phyloP scores from a whole-genome alignment of 2,797 vertebrate species.

The Diplodus sargus region DNA sequence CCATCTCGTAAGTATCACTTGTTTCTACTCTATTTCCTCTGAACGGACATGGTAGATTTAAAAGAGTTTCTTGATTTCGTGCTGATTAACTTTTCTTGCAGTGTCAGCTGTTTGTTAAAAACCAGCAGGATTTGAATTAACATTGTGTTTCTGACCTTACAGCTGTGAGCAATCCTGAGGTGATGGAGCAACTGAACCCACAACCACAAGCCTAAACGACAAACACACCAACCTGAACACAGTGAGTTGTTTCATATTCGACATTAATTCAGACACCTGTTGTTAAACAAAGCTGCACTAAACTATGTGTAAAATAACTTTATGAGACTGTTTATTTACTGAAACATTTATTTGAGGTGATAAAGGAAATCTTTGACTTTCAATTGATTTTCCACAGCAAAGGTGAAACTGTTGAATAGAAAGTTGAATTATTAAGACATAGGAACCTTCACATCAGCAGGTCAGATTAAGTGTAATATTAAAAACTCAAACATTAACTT shows the following conservation, averaged over 20 bases:
- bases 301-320: neutral
- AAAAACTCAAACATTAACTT: neutral
- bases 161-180: slow-evolving; percentile 2
- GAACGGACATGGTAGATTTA: neutral
- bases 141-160: slow-evolving; percentile 19
- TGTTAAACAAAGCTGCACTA: neutral
- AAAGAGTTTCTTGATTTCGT: neutral
- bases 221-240: neutral
- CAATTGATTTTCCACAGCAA: neutral
- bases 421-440: no score
- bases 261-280: slow-evolving; percentile 1
- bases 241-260: slow-evolving; percentile 23
- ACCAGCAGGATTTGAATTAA: neutral
- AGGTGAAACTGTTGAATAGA: neutral
- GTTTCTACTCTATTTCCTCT: neutral
- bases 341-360: neutral
- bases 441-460: neutral
- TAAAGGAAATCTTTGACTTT: neutral
- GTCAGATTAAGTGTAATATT: neutral
- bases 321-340: neutral
- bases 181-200: slow-evolving; percentile 12
- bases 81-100: neutral
- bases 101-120: neutral
- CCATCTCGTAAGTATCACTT: slow-evolving; percentile 35
- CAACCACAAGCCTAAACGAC: neutral